A percentile compares a stretch with the other conserved stretches of the same genome.
phyloP scores from a whole-genome alignment of 2,888 invertebrate genomes.

The Ceraclea dissimilis region DNA sequence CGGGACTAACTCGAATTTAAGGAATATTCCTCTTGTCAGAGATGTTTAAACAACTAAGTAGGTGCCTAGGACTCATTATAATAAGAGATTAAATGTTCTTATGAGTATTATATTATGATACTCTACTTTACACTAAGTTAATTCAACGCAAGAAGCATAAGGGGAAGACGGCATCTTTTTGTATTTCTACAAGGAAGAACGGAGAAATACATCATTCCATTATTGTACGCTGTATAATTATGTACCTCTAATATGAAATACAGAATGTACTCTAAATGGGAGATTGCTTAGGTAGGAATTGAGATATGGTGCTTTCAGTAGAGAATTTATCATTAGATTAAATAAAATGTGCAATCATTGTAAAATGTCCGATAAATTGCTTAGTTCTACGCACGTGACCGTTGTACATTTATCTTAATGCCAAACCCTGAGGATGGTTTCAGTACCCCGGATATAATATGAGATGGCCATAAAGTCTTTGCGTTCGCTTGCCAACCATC shows the following conservation, averaged over 20 bases:
- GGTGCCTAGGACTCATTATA: too few species aligned
- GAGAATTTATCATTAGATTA: not conserved
- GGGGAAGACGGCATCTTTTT: too few species aligned
- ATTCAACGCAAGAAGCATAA: too few species aligned
- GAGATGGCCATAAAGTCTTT: not conserved
- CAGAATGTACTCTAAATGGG: too few species aligned
- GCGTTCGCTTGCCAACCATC: conserved; percentile 3
- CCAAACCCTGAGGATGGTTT: not conserved
- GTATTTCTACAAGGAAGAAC: too few species aligned
- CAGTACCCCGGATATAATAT: not conserved
- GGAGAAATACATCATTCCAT: too few species aligned
- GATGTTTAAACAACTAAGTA: not conserved
- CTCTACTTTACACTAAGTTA: too few species aligned
- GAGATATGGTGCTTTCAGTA: not conserved
- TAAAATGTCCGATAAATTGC: not conserved
- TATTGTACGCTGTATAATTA: too few species aligned
- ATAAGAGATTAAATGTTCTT: too few species aligned
- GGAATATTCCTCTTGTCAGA: not conserved
- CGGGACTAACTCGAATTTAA: not conserved
- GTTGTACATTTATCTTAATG: not conserved
- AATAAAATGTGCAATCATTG: not conserved
- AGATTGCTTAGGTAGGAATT: too few species aligned
- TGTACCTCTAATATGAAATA: too few species aligned
- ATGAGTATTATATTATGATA: too few species aligned
- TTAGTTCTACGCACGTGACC: not conserved